These are phyloP conservation scores for Epinephelus coioides DNA, from an alignment of 2,797 vertebrate species.

Conservation along the genomic window DNA sequence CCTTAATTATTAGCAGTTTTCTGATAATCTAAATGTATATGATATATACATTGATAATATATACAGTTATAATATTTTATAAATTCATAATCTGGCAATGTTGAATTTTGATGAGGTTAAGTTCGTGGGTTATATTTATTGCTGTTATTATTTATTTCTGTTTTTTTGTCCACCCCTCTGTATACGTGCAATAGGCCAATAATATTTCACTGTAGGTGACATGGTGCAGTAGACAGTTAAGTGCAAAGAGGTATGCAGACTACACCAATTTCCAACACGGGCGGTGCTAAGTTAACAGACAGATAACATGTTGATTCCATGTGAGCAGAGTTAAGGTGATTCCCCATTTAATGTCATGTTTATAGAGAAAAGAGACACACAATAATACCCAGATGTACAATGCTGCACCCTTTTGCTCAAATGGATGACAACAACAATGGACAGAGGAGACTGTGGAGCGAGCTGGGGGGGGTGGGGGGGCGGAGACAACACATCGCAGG, in stretches of 20 bases:
- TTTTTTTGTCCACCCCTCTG: background rate
- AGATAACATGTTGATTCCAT: background rate
- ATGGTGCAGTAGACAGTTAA: conserved; percentile 39
- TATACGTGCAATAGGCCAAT: background rate
- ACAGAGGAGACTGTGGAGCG: conserved; percentile 57
- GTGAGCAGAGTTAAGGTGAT: conserved; percentile 10
- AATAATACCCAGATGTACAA: conserved; percentile 35
- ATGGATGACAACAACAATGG: conserved; percentile 76
- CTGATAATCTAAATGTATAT: too few species aligned
- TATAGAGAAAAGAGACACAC: background rate
- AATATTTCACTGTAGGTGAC: background rate
- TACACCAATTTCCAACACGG: conserved; percentile 13
- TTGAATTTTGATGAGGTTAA: background rate
- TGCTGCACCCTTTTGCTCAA: conserved; percentile 69
- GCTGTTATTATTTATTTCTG: background rate
- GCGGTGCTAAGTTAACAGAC: conserved; percentile 30
- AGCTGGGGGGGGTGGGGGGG: conserved; percentile 28
- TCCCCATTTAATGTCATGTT: conserved; percentile 20
- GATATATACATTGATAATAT: too few species aligned
- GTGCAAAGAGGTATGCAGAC: conserved; percentile 28
- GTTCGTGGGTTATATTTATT: background rate
- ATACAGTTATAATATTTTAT: too few species aligned
- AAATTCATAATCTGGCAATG: too few species aligned
- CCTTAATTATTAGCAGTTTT: background rate
- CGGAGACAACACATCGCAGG: conserved; percentile 69